Base-by-base conservation (phyloP, 64 coral and sea anemone species). In the Catalaphyllia jardinei region DNA sequence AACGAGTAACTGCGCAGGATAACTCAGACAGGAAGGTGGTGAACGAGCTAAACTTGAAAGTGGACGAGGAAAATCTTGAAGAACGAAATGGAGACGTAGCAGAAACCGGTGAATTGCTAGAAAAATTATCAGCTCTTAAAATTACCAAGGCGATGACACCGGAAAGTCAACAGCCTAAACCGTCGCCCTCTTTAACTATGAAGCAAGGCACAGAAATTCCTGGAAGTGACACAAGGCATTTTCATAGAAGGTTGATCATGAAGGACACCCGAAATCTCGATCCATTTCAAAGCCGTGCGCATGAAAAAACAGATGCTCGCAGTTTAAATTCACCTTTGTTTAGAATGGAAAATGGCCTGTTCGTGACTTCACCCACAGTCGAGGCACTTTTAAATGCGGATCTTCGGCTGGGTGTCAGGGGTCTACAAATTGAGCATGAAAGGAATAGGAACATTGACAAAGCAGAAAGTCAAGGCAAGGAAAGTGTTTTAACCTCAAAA, bases 301-400 rank as follows among this genome's bases (percentile, higher is more conserved):
- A 35, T 10, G 2, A 18, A 5, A 39, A 0, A 65, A 25, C 25
- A 69, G 25, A n/a, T 24, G 22, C 9, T 27, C 10, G 0, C 22
- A 69, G 65, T 8, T 65, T n/a, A 29, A 60, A 42, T 64, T 35
- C 60, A 6, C 46, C 60, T 39, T 24, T 8, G 30, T 6, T 60
- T 4, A 22, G 9, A 33, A 11, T 62, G 22, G 50, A 27, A 24
- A 20, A 24, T 8, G 16, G 10, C 27, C 17, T 79, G 4, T 42
- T 65, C 2, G 62, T 82, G 2, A 82, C 60, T 1, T 82, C 79
- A 22, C 79, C 79, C 8, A 82, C 79, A 20, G 20, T 65, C 19
- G 59, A 82, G 15, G 17, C 18, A 46, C 79, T 82, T 31, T 64
- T 82, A 42, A 82, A 42, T 33, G 79, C 79, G 2, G 79, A 82